Evolutionary conservation across 1,140 invertebrate species (phyloP).

Genomic region (Aphelinus certus): DNA sequence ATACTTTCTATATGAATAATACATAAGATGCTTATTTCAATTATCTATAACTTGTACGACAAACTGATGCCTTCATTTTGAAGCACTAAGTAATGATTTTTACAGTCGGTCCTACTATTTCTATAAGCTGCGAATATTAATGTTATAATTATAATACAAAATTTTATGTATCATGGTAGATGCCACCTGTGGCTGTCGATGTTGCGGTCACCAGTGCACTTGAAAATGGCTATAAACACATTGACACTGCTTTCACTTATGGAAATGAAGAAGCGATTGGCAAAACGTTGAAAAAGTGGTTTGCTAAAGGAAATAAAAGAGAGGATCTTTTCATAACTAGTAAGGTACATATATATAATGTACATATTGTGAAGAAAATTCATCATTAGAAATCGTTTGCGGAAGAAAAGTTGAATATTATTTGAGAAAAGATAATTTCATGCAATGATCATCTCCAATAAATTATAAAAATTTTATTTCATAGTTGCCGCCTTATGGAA

Average conservation of each 20-base stretch:
- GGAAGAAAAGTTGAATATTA: no score
- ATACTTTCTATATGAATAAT: no score
- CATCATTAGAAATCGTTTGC: no score
- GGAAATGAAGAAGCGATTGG: slow-evolving; percentile 36
- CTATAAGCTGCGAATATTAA: no score
- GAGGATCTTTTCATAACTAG: slow-evolving; percentile 34
- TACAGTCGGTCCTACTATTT: no score
- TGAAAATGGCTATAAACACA: slow-evolving; percentile 30
- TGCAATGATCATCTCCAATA: no score
- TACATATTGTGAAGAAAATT: not conserved
- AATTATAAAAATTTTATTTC: slow-evolving; percentile 36
- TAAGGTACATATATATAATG: slow-evolving; percentile 36
- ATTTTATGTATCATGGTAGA: slow-evolving; percentile 1
- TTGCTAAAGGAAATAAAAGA: slow-evolving; percentile 29
- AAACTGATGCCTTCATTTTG: no score
- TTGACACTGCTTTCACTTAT: slow-evolving; percentile 37
- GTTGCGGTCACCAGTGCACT: slow-evolving; percentile 18
- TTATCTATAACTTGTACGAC: no score
- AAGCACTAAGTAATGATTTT: no score
- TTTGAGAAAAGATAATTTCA: no score
- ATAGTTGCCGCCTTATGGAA: slow-evolving; percentile 22
- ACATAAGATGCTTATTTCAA: no score
- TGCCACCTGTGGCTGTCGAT: slow-evolving; percentile 68
- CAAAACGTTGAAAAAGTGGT: slow-evolving; percentile 32
- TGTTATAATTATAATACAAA: not conserved